These are phyloP conservation scores for Lasiurus cinereus DNA, from an alignment of 2,113 vertebrate genomes.

Conservation along the genomic window DNA sequence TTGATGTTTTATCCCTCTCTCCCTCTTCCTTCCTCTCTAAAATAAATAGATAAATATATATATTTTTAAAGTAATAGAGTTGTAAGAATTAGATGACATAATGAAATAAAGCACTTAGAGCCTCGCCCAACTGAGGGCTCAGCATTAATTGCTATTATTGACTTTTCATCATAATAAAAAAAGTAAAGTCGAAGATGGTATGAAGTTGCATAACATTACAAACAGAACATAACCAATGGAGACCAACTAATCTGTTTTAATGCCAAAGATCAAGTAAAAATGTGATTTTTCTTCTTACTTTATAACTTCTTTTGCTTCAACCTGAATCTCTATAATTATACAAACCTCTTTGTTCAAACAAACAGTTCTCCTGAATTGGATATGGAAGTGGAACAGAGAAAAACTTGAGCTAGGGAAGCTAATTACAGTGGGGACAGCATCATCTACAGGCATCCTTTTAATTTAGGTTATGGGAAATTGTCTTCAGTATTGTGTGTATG, in stretches of 20 bases:
- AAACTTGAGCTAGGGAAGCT: background rate
- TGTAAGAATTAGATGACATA: background rate
- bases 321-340: background rate
- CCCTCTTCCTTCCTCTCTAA: no score
- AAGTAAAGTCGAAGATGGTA: background rate
- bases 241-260: background rate
- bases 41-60: no score
- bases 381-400: background rate
- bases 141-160: background rate
- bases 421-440: background rate
- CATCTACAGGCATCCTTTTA: constrained; percentile 21
- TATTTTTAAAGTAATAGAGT: no score
- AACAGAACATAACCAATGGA: background rate
- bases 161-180: background rate
- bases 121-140: background rate
- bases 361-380: background rate
- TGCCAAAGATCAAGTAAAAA: background rate
- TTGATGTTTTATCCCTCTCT: no score
- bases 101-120: background rate
- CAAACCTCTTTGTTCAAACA: constrained; percentile 6
- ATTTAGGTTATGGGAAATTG: background rate
- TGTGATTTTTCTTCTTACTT: constrained; percentile 18
- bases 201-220: background rate
- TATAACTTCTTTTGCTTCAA: background rate
- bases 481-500: background rate